Evolutionary conservation across 2,888 invertebrate genomes (phyloP).

Genomic region (Pogonocherus hispidulus): DNA sequence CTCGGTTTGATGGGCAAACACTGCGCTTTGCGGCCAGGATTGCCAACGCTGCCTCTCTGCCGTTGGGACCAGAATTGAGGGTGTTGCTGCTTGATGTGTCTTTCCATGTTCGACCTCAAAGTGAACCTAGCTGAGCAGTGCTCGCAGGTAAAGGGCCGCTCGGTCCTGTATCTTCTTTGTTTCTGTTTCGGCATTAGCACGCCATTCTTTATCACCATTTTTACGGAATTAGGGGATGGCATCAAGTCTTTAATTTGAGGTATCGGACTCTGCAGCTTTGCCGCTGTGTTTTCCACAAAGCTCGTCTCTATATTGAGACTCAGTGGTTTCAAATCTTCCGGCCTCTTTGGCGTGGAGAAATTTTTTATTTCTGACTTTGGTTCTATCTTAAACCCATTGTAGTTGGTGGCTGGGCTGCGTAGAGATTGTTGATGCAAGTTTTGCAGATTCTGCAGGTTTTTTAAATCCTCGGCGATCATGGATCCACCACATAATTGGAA

Average conservation of each 20-base stretch:
- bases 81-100: constrained; percentile 95
- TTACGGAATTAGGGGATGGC: constrained; percentile 77
- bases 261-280: constrained; percentile 67
- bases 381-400: constrained; percentile 56
- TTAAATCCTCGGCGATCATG: constrained; percentile 70
- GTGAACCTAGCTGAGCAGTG: constrained; percentile 93
- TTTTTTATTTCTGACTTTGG: constrained; percentile 48
- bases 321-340: constrained; percentile 72
- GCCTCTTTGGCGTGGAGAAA: constrained; percentile 51
- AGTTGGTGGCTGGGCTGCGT: constrained; percentile 39
- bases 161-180: constrained; percentile 90
- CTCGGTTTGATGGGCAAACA: constrained; percentile 55
- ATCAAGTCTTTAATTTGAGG: constrained; percentile 68
- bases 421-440: constrained; percentile 42
- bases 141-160: constrained; percentile 91
- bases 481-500: constrained; percentile 81
- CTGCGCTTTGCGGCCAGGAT: constrained; percentile 70
- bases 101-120: constrained; percentile 93
- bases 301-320: constrained; percentile 64
- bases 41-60: constrained; percentile 74
- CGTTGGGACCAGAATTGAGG: constrained; percentile 90
- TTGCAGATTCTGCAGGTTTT: constrained; percentile 54
- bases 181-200: constrained; percentile 93
- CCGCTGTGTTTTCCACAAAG: constrained; percentile 53
- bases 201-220: constrained; percentile 93